Evolutionary conservation across 2,797 vertebrate genomes (phyloP).

Genomic region (Lacerta bilineata): DNA sequence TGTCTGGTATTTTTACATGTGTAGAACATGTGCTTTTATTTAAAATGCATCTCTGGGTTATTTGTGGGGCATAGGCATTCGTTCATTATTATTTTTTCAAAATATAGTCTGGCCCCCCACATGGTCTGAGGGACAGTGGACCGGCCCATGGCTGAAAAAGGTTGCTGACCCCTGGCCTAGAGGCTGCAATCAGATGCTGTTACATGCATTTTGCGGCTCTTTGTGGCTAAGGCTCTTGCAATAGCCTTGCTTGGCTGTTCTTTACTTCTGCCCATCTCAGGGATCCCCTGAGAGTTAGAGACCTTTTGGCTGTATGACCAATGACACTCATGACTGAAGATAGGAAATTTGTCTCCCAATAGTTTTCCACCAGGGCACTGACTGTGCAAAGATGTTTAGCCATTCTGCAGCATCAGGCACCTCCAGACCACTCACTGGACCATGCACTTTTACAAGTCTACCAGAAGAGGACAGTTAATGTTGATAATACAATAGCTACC

Average conservation of each 20-base stretch:
- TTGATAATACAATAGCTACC: background rate
- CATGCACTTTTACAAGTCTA: background rate
- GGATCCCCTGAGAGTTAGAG: too few species aligned
- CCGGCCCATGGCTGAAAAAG: too few species aligned
- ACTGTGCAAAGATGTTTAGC: background rate
- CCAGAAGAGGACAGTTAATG: background rate
- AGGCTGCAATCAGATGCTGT: too few species aligned
- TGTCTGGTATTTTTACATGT: too few species aligned
- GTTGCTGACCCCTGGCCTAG: too few species aligned
- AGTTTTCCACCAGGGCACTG: background rate
- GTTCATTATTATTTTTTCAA: too few species aligned
- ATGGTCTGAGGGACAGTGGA: too few species aligned
- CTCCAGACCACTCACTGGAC: background rate
- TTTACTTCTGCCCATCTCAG: background rate
- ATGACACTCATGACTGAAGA: background rate
- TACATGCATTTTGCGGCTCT: background rate
- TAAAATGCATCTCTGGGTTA: too few species aligned
- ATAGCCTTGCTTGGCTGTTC: background rate
- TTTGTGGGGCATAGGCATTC: too few species aligned
- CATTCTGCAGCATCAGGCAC: background rate
- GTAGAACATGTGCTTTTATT: too few species aligned
- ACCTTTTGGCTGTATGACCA: too few species aligned
- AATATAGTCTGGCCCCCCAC: too few species aligned
- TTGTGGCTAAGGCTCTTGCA: background rate
- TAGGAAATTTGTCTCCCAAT: background rate